Evolutionary conservation across 2,888 invertebrate genomes (phyloP), one percentile per base, ranked within the genome.

Genomic region (Himalopsyche japonica): DNA sequence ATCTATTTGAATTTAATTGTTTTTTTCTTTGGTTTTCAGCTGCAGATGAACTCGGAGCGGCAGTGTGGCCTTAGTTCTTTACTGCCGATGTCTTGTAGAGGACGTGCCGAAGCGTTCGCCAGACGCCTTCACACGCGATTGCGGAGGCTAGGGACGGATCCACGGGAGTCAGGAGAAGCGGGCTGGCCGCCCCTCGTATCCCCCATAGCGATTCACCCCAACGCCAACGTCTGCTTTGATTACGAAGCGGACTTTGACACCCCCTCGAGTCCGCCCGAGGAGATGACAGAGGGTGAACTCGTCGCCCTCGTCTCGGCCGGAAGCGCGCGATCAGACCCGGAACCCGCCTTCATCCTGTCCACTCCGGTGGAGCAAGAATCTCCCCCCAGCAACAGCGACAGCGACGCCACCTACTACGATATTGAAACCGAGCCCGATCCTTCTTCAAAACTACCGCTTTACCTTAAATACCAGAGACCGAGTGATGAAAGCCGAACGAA

Each of bases 101-200:
- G 95, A 85, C 93, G 95, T 83, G 96, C 96, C 83, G 96, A 96
- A 89, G 95, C 96, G 84, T 96, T 97, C 90, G 96, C 96, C 87
- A 93, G 95, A 85, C 95, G 95, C 89, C 92, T 97, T 86, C 96
- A 96, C 89, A 94, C 95, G 83, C 94, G 96, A 87, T 91, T 97
- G 88, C 94, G 95, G 88, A 94, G 95, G 87, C 93, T 96, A 87
- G 95, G 95, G 81, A 91, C 93, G 83, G 87, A 87, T 79, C 91
- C 94, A 87, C 90, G 91, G 86, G 90, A 90, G 84, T 12, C 70
- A 27, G 90, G 90, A 80, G 91, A 92, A 88, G 91, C 88, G 88
- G 90, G 89, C 88, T 92, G 92, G 92, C 89, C 90, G 76, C 64
- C 77, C 18, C 43, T 85, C 20, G 82, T 76, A n/a, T 81, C 90